These are phyloP conservation scores for Morinoia aosen DNA, from an alignment of 2,888 invertebrate genomes.

Conservation along the genomic window DNA sequence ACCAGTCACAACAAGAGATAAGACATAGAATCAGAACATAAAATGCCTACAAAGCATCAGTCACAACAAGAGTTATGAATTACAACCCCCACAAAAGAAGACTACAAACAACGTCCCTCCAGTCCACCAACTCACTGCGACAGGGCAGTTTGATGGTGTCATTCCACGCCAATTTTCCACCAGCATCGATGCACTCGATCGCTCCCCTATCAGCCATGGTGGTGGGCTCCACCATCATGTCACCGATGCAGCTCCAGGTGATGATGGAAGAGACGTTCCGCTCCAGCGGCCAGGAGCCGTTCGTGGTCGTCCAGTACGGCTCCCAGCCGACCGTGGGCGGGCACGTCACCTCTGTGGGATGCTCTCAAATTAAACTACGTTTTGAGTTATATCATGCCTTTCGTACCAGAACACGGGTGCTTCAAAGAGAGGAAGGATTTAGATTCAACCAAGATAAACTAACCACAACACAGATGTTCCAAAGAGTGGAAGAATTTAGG, in stretches of 20 bases:
- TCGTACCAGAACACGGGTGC: too few relatives aligned
- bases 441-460: too few relatives aligned
- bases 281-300: neutral
- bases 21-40: too few relatives aligned
- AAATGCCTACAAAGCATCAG: too few relatives aligned
- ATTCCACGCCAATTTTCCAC: neutral
- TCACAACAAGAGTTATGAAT: too few relatives aligned
- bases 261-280: neutral
- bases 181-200: neutral
- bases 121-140: neutral
- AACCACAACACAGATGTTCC: too few relatives aligned
- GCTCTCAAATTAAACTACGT: neutral
- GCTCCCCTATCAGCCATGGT: neutral
- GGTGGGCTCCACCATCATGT: neutral
- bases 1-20: too few relatives aligned
- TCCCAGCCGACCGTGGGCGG: neutral
- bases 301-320: conserved; percentile 38
- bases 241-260: neutral
- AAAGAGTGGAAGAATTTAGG: too few relatives aligned
- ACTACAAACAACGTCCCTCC: too few relatives aligned
- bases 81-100: too few relatives aligned
- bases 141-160: conserved; percentile 23
- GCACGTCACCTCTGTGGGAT: neutral
- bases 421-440: too few relatives aligned
- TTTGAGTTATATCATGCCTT: too few relatives aligned